phyloP scores from a whole-genome alignment of 1,140 invertebrate species.

The Zaprionus ornatus region DNA sequence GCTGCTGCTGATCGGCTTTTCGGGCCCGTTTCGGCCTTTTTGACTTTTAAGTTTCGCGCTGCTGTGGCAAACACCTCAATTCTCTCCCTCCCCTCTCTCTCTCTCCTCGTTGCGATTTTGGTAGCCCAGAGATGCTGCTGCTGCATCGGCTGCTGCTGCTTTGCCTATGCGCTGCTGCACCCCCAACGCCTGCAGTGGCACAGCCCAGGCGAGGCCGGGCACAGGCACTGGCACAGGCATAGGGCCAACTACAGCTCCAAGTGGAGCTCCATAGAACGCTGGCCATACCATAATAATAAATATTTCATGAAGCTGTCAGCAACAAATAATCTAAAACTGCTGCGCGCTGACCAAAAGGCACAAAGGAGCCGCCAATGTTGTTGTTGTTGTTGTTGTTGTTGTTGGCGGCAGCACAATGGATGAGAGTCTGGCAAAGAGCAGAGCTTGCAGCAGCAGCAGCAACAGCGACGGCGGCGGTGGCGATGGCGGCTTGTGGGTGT shows the following conservation, averaged over 20 bases:
- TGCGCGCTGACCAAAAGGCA: constrained; percentile 67
- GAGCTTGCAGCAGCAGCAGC: neutral
- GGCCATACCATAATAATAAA: constrained; percentile 75
- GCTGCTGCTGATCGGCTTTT: constrained; percentile 18
- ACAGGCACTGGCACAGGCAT: neutral
- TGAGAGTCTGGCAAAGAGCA: constrained; percentile 4
- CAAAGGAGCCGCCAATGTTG: constrained; percentile 63
- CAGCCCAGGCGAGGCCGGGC: constrained; percentile 8
- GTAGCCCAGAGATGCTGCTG: constrained; percentile 53
- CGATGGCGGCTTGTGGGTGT: constrained; percentile 26
- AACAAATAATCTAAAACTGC: constrained; percentile 82
- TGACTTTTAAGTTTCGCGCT: constrained; percentile 67
- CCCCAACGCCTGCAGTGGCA: constrained; percentile 47
- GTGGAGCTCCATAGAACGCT: neutral
- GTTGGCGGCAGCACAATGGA: constrained; percentile 40
- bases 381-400: neutral
- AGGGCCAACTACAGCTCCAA: constrained; percentile 11
- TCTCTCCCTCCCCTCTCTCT: constrained; percentile 17
- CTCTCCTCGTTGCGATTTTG: constrained; percentile 52
- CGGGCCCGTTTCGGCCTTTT: constrained; percentile 52
- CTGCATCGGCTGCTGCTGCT: constrained; percentile 56
- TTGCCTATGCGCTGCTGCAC: constrained; percentile 69
- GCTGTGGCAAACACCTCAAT: constrained; percentile 70
- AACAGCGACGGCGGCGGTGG: neutral
- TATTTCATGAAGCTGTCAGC: constrained; percentile 82